Conservation (phyloP, 2,888 invertebrate species). For the Megastigmus dorsalis region DNA sequence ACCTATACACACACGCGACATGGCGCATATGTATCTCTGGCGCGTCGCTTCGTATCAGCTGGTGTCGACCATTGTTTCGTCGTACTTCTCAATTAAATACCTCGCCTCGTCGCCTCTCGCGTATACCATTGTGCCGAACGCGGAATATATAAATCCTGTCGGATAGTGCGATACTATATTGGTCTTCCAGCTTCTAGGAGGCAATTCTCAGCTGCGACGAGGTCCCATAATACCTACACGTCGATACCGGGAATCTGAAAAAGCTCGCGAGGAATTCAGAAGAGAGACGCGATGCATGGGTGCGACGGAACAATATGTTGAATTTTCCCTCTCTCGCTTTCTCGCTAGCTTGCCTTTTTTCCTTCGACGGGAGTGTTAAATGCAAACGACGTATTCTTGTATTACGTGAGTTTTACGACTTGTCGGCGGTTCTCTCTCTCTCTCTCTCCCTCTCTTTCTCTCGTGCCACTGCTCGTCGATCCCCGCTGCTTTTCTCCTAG, state of each 20-base stretch:
- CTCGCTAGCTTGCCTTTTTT: not conserved
- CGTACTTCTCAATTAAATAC: slow-evolving; percentile 39
- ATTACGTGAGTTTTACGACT: slow-evolving; percentile 9
- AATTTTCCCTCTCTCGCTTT: not conserved
- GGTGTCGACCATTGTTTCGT: slow-evolving; percentile 38
- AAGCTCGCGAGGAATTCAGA: slow-evolving; percentile 66
- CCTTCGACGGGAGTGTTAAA: slow-evolving; percentile 15
- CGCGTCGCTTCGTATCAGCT: slow-evolving; percentile 28
- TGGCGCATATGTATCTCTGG: too few relatives aligned
- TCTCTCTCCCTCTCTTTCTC: too few relatives aligned
- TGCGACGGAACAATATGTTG: slow-evolving; percentile 30
- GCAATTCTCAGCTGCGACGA: not conserved
- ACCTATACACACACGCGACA: too few relatives aligned
- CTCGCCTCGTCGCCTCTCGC: not conserved
- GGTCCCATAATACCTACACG: slow-evolving; percentile 57
- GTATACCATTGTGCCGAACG: not conserved
- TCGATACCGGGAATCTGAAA: slow-evolving; percentile 69
- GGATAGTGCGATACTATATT: too few relatives aligned
- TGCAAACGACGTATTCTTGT: slow-evolving; percentile 28
- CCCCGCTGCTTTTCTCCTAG: too few relatives aligned
- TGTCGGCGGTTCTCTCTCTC: too few relatives aligned
- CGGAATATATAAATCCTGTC: too few relatives aligned
- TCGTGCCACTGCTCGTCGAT: too few relatives aligned
- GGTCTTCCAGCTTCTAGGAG: not conserved
- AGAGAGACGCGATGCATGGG: slow-evolving; percentile 15